These are phyloP conservation scores for Drosophila tani DNA, from an alignment of 1,140 invertebrate genomes.

Conservation along the genomic window DNA sequence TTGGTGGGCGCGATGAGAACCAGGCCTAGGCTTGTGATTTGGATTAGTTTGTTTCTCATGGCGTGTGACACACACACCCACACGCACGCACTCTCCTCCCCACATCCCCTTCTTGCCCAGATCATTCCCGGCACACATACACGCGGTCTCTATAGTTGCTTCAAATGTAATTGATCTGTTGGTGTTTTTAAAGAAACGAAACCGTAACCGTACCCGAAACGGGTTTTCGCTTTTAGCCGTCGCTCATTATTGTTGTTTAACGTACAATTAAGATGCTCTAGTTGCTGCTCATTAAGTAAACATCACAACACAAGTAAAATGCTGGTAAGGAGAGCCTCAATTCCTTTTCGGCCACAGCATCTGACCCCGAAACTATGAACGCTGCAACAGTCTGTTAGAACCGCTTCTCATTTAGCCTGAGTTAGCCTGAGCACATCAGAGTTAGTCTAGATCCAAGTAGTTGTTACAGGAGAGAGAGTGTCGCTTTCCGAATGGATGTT, in stretches of 20 bases:
- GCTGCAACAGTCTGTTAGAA: no score
- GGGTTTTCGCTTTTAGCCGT: no score
- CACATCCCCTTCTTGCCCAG: conserved; percentile 30
- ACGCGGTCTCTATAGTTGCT: no score
- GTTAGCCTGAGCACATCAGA: conserved; percentile 50
- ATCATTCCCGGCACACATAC: no score
- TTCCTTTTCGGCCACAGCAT: conserved; percentile 49
- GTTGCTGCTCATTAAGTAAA: conserved; percentile 50
- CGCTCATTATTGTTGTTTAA: conserved; percentile 73
- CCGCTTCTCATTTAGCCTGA: conserved; percentile 47
- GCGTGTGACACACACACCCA: conserved; percentile 43
- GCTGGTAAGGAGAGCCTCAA: conserved; percentile 48
- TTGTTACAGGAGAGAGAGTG: conserved; percentile 36
- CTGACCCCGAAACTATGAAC: conserved; percentile 9
- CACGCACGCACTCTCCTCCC: not conserved
- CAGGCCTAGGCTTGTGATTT: conserved; percentile 77
- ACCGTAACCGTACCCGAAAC: no score
- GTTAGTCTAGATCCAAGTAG: conserved; percentile 58
- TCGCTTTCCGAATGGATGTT: conserved; percentile 44
- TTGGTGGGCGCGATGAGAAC: conserved; percentile 65
- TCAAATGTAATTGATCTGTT: no score
- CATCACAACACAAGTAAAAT: conserved; percentile 13
- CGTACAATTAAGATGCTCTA: conserved; percentile 57
- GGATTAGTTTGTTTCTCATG: conserved; percentile 43
- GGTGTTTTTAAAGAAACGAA: no score